Evolutionary conservation across 2,888 invertebrate species (phyloP).

Genomic region (Epicampocera succincta): DNA sequence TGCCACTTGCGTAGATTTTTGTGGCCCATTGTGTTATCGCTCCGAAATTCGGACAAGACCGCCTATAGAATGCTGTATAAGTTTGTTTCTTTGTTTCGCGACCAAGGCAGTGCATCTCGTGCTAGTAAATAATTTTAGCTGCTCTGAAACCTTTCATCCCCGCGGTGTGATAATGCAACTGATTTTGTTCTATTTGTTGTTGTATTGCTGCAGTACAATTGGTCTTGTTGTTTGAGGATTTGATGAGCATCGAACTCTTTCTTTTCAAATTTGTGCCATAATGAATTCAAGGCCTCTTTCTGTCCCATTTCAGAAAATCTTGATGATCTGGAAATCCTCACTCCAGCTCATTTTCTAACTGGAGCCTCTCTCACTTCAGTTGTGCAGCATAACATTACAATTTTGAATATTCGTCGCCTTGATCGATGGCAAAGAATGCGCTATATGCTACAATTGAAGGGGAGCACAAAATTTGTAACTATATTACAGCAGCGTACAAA

Average conservation of each 20-base stretch:
- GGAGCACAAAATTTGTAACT: constrained; percentile 50
- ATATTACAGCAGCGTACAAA: constrained; percentile 60
- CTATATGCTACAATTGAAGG: constrained; percentile 65
- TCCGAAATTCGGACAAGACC: constrained; percentile 38
- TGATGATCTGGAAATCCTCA: constrained; percentile 2
- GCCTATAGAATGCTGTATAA: constrained; percentile 47
- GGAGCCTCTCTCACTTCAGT: constrained; percentile 22
- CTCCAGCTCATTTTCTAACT: constrained; percentile 17
- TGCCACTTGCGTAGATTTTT: too few relatives aligned
- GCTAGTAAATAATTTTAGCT: constrained; percentile 31
- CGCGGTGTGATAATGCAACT: constrained; percentile 34
- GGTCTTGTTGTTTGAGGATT: constrained; percentile 7
- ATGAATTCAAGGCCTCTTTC: background rate
- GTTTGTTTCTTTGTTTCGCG: constrained; percentile 60
- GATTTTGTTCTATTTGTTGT: too few relatives aligned
- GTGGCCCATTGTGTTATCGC: too few relatives aligned
- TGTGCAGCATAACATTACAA: constrained; percentile 31
- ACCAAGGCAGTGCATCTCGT: constrained; percentile 53
- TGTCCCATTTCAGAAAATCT: constrained; percentile 20
- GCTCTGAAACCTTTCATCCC: constrained; percentile 37
- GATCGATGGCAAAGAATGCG: constrained; percentile 7
- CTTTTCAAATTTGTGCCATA: constrained; percentile 13
- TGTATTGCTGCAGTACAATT: constrained; percentile 44
- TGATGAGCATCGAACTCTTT: constrained; percentile 16
- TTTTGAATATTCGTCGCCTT: constrained; percentile 28